A percentile compares a stretch with the other conserved stretches of the same genome.
Evolutionary conservation across 2,888 invertebrate genomes (phyloP).

Genomic region (Exephanes ischioxanthus): DNA sequence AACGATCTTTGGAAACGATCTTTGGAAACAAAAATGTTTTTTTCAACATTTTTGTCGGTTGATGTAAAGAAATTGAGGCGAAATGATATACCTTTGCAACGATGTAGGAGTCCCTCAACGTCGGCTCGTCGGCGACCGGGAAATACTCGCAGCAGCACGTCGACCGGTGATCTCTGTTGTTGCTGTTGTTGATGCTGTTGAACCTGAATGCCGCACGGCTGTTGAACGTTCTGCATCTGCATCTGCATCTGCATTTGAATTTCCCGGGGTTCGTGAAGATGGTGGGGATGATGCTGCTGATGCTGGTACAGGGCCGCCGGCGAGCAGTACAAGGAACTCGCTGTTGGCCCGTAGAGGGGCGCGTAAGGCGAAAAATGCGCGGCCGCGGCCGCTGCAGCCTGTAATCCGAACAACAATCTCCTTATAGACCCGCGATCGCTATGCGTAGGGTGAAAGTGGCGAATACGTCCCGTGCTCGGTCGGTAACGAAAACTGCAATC

Average conservation of each 20-base stretch:
- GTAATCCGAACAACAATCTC: slow-evolving; percentile 46
- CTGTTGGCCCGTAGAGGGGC: slow-evolving; percentile 82
- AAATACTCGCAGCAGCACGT: slow-evolving; percentile 95
- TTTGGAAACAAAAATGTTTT: neutral
- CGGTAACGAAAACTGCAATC: too few relatives aligned
- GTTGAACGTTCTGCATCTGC: slow-evolving; percentile 82
- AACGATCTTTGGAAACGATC: too few relatives aligned
- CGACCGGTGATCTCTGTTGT: slow-evolving; percentile 90
- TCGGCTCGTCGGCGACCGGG: slow-evolving; percentile 94
- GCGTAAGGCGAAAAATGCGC: slow-evolving; percentile 82
- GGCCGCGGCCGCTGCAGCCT: slow-evolving; percentile 80
- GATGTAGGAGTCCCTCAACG: slow-evolving; percentile 93
- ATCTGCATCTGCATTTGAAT: slow-evolving; percentile 83
- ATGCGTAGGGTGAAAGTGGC: too few relatives aligned
- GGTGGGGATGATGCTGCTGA: slow-evolving; percentile 78
- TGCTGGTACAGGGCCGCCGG: slow-evolving; percentile 81
- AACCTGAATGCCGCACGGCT: slow-evolving; percentile 77
- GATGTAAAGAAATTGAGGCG: neutral
- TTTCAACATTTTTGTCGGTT: neutral
- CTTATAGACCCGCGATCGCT: neutral
- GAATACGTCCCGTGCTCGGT: too few relatives aligned
- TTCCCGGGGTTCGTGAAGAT: slow-evolving; percentile 80
- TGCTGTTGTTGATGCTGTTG: slow-evolving; percentile 79
- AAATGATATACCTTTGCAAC: slow-evolving; percentile 88
- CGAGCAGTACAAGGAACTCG: slow-evolving; percentile 81